Base-by-base conservation (phyloP, 1,140 invertebrate species). In the Chironomus striatipennis region DNA sequence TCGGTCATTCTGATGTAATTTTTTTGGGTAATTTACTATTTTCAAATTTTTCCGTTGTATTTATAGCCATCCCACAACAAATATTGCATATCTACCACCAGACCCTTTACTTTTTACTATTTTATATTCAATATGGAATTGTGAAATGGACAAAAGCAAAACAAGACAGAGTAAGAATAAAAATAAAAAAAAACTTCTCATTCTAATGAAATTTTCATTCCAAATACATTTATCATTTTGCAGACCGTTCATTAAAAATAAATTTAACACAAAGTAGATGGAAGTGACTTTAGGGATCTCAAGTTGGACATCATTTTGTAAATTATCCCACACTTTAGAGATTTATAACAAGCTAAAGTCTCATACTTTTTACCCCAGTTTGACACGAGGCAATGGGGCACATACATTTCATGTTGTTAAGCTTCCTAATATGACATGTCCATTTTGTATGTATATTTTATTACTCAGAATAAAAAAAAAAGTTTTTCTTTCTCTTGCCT, bases 181-280 rank as follows among this genome's bases (percentile, higher is more conserved):
- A n/a, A n/a, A n/a, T n/a, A n/a, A n/a, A 47, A 15, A 47, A 15
- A 47, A 47, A 47, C 15, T 47, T 43, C 15, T 47, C 43, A 9
- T 70, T 70, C 65, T 70, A 70, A 70, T 70, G 65, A 70, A 70
- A 70, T 70, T 70, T 70, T 70, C 65, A 70, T 70, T 70, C 18
- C 65, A 10, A 21, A 70, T 10, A 70, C 65, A 70, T 70, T 70
- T 70, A 70, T 20, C 65, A 70, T 70, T 70, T 70, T 70, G 65
- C 18, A 18, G 65, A 34, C 24, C 47, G 15, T 70, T 70, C 65
- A 70, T 70, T 17, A 70, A 70, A 70, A 20, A 70, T 70, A 20
- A 70, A 70, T 70, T 70, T 70, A 34, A 34, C 24, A 34, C 24
- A 34, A 34, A 34, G 24, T 34, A 34, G 24, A 5, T 57, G 47